Evolutionary conservation across 2,113 vertebrate species (phyloP).

Genomic region (Tor tambroides): DNA sequence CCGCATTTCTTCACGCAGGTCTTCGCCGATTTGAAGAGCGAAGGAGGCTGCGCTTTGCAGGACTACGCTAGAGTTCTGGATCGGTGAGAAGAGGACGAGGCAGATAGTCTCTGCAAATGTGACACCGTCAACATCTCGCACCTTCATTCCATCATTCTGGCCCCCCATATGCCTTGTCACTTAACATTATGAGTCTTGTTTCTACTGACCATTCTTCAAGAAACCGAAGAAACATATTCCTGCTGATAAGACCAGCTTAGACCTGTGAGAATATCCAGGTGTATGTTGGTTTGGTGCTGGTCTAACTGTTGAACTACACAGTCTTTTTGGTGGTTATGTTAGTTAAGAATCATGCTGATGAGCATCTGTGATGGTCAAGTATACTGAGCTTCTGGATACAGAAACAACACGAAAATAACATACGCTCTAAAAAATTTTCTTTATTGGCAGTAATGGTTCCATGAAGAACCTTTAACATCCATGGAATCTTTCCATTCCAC

Average conservation of each 20-base stretch:
- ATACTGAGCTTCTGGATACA: neutral
- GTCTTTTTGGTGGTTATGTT: neutral
- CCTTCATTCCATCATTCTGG: conserved; percentile 10
- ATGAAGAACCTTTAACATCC: neutral
- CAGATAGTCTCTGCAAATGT: neutral
- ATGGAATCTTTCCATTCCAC: neutral
- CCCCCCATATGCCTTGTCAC: conserved; percentile 10
- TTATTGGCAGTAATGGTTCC: neutral
- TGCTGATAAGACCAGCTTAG: neutral
- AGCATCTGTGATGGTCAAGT: neutral
- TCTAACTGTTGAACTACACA: neutral
- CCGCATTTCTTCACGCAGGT: conserved; percentile 85
- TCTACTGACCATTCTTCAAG: neutral
- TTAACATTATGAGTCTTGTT: neutral
- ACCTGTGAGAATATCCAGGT: neutral
- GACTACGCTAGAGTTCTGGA: conserved; percentile 79
- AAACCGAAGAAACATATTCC: neutral
- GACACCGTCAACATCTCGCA: neutral
- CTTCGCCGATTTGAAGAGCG: conserved; percentile 82
- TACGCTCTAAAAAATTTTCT: neutral
- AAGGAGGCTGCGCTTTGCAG: conserved; percentile 74
- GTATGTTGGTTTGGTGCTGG: conserved; percentile 8
- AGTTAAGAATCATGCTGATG: neutral
- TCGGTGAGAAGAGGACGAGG: conserved; percentile 70
- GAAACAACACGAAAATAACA: neutral